phyloP scores from a whole-genome alignment of 2,797 vertebrate species.

The Pagetopsis macropterus region DNA sequence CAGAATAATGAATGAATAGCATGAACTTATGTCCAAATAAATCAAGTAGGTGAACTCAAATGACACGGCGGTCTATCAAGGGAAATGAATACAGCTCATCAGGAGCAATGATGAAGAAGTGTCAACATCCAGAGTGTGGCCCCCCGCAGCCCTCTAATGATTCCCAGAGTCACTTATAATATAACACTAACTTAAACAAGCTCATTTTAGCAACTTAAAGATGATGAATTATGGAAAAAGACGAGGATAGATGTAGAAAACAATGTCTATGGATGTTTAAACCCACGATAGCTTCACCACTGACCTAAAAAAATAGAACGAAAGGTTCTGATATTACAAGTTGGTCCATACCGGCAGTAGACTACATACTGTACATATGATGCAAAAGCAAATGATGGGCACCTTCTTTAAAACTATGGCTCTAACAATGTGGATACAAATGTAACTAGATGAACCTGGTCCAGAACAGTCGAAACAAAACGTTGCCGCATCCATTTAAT shows the following conservation, averaged over 20 bases:
- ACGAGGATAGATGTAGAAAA: constrained; percentile 17
- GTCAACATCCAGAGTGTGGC: not conserved
- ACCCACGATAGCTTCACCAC: constrained; percentile 3
- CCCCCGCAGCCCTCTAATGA: constrained; percentile 13
- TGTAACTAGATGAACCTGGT: constrained; percentile 19
- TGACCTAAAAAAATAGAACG: constrained; percentile 55
- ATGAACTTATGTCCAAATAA: constrained; percentile 5
- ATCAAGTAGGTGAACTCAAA: constrained; percentile 11
- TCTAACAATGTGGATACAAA: constrained; percentile 13
- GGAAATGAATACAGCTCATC: constrained; percentile 3
- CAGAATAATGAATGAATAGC: not conserved
- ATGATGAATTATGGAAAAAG: not conserved
- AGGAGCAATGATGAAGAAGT: constrained; percentile 4
- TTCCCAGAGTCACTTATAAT: constrained; percentile 2
- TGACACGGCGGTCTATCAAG: not conserved
- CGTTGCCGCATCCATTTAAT: not conserved
- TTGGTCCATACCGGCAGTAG: constrained; percentile 17
- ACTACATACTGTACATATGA: constrained; percentile 3
- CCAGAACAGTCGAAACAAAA: constrained; percentile 15
- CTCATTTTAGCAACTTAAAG: not conserved
- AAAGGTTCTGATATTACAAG: constrained; percentile 27
- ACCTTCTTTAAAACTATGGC: constrained; percentile 15
- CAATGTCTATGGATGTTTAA: constrained; percentile 1
- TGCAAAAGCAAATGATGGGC: constrained; percentile 13
- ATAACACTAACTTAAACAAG: not conserved